Evolutionary conservation across 1,140 invertebrate genomes (phyloP).

Genomic region (Aphaenogaster ashmeadi): DNA sequence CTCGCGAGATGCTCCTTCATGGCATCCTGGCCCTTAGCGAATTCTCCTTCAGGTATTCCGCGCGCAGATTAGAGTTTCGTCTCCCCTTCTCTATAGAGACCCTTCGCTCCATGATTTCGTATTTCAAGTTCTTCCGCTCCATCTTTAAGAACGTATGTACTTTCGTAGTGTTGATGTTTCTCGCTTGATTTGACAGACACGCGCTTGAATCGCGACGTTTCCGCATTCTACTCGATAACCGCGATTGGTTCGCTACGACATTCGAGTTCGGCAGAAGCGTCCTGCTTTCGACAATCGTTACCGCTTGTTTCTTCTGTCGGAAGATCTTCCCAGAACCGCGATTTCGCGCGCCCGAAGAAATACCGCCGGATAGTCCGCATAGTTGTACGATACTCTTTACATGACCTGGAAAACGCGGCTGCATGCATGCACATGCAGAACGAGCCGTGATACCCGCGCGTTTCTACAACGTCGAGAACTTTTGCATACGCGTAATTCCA

Average conservation of each 20-base stretch:
- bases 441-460: slow-evolving; percentile 58
- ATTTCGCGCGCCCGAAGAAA: slow-evolving; percentile 36
- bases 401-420: slow-evolving; percentile 65
- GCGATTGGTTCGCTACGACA: not conserved
- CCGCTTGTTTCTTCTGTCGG: not conserved
- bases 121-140: slow-evolving; percentile 46
- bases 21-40: slow-evolving; percentile 64
- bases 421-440: slow-evolving; percentile 71
- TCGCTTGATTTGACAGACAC: not conserved
- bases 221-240: not conserved
- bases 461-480: slow-evolving; percentile 67
- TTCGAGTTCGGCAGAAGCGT: not conserved
- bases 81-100: slow-evolving; percentile 34
- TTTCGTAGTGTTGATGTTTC: slow-evolving; percentile 46
- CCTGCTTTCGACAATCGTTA: not conserved
- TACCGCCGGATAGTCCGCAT: slow-evolving; percentile 40
- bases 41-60: slow-evolving; percentile 74
- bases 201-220: not conserved
- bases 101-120: slow-evolving; percentile 33
- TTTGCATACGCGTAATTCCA: slow-evolving; percentile 64
- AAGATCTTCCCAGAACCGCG: not conserved
- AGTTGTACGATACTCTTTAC: slow-evolving; percentile 65
- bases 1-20: slow-evolving; percentile 42
- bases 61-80: slow-evolving; percentile 74
- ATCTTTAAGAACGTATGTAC: slow-evolving; percentile 72